Evolutionary conservation across 2,113 vertebrate species (phyloP).

Genomic region (Melanocharis versteri): DNA sequence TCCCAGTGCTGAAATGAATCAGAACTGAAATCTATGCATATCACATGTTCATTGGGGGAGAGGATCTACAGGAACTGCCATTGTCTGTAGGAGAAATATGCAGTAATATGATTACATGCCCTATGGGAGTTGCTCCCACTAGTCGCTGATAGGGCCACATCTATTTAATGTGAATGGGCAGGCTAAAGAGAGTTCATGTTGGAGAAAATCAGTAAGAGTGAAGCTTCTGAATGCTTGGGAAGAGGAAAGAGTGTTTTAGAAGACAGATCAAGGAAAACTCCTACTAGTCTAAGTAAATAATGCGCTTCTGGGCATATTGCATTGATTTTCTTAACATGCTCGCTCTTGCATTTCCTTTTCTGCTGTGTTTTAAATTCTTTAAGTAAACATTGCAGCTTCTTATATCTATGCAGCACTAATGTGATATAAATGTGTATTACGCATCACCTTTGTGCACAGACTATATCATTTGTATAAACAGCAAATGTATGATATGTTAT

Average conservation of each 20-base stretch:
- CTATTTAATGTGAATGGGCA: slow-evolving; percentile 30
- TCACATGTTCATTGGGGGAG: not conserved
- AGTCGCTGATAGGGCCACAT: slow-evolving; percentile 14
- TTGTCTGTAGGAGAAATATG: not conserved
- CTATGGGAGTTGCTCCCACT: not conserved
- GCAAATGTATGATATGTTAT: slow-evolving; percentile 3
- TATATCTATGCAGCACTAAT: not conserved
- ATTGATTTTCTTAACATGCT: not conserved
- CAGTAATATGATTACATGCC: not conserved
- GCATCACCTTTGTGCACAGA: not conserved
- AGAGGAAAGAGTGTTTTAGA: not conserved
- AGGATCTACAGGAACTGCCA: slow-evolving; percentile 11
- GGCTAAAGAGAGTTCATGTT: not conserved
- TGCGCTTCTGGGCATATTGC: not conserved
- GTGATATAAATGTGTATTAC: not conserved
- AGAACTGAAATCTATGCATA: not conserved
- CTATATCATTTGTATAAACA: not conserved
- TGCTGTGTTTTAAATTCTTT: not conserved
- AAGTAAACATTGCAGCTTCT: not conserved
- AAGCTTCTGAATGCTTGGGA: not conserved
- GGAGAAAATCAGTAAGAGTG: not conserved
- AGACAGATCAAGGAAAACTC: not conserved
- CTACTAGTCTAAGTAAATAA: not conserved
- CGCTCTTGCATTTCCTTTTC: not conserved
- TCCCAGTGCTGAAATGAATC: not conserved